Evolutionary conservation across 1,140 invertebrate genomes (phyloP), one percentile per base, ranked within the genome.

Genomic region (Macrosteles quadrilineatus): DNA sequence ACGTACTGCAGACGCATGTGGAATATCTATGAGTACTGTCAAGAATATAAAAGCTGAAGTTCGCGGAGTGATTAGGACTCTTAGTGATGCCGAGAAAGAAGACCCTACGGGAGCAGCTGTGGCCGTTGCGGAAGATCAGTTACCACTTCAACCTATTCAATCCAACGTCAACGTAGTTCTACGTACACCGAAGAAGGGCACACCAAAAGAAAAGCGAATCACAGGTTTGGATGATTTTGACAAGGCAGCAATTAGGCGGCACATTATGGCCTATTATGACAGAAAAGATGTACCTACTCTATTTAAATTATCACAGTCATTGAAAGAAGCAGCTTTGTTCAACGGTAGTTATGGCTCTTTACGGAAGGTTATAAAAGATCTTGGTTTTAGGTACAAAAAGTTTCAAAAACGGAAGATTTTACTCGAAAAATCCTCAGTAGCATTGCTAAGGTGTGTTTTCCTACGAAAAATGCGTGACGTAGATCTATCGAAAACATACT

Each of bases 391-490:
- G 27, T 59, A 59, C 27, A 6, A 59, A 29, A 59, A 6, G 29
- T 6, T 59, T n/a, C n/a, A n/a, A n/a, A n/a, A n/a, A n/a, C n/a
- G n/a, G n/a, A n/a, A n/a, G n/a, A n/a, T n/a, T n/a, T 2, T 17
- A 59, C 1, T 23, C 21, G 1, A 25, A 2, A n/a, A n/a, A n/a
- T n/a, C n/a, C n/a, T n/a, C n/a, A n/a, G n/a, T n/a, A n/a, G n/a
- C n/a, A n/a, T 59, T 29, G 29, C 29, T 59, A 59, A 29, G 55
- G 55, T 59, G 55, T 59, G 29, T n/a, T 59, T 59, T 59, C 27
- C 14, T 59, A 23, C 23, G 55, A 23, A 25, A 59, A 59, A 6
- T 59, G 55, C 27, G 23, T 25, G 50, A 55, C 19, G 23, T 25
- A 14, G 55, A n/a, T n/a, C n/a, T n/a, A n/a, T n/a, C n/a, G n/a